Conservation (phyloP, 1,140 invertebrate genomes). For the Pseudoatta argentina region DNA sequence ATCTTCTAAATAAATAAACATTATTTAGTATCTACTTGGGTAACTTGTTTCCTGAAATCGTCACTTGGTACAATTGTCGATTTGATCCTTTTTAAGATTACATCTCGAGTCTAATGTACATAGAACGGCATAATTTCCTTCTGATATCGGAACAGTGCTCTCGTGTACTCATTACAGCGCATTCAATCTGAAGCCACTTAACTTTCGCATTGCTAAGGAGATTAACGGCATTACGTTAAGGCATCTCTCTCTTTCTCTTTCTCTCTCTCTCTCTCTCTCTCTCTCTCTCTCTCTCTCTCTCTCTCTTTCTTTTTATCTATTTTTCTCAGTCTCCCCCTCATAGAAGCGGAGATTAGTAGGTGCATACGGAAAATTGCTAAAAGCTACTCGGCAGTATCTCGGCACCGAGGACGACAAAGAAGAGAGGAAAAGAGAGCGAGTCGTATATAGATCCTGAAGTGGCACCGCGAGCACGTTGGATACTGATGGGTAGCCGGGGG, state of each 20-base stretch:
- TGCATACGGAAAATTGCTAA: slow-evolving; percentile 72
- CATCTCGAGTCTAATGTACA: slow-evolving; percentile 13
- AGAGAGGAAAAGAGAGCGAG: slow-evolving; percentile 37
- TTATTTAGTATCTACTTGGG: too few species aligned
- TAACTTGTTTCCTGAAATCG: not conserved
- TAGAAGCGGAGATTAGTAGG: slow-evolving; percentile 56
- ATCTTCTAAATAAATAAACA: too few species aligned
- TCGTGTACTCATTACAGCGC: slow-evolving; percentile 61
- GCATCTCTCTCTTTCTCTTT: slow-evolving; percentile 8
- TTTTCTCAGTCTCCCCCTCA: not conserved
- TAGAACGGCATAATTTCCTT: slow-evolving; percentile 4
- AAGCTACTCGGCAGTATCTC: slow-evolving; percentile 63
- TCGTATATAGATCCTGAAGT: slow-evolving; percentile 73
- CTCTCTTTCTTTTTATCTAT: not conserved
- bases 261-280: not conserved
- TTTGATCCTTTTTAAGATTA: not conserved
- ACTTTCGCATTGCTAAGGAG: slow-evolving; percentile 72
- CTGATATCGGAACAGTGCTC: slow-evolving; percentile 22
- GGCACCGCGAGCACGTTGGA: slow-evolving; percentile 79
- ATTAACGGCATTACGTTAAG: slow-evolving; percentile 64
- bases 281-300: not conserved
- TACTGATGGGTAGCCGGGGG: slow-evolving; percentile 59
- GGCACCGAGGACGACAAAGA: slow-evolving; percentile 63
- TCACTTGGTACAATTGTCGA: not conserved
- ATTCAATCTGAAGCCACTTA: slow-evolving; percentile 69